These are phyloP conservation scores for Rhyacophila brunnea DNA, from an alignment of 1,140 invertebrate species.

Conservation along the genomic window DNA sequence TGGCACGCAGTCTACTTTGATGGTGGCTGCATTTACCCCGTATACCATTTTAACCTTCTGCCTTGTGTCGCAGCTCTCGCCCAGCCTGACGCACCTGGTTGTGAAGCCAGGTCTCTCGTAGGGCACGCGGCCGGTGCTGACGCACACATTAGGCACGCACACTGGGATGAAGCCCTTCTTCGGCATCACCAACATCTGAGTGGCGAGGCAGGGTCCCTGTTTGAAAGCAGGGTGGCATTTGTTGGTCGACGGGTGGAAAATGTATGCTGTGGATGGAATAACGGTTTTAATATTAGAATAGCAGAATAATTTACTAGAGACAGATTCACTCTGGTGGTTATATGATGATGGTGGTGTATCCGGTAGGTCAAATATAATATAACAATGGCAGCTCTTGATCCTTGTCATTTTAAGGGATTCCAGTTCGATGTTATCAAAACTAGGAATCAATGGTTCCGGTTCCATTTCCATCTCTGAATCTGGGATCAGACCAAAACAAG, in stretches of 20 bases:
- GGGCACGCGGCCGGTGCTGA: conserved; percentile 46
- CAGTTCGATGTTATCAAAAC: no score
- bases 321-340: no score
- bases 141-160: conserved; percentile 62
- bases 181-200: conserved; percentile 58
- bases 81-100: conserved; percentile 51
- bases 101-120: conserved; percentile 40
- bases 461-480: no score
- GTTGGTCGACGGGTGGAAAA: conserved; percentile 61
- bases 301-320: no score
- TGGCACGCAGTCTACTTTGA: conserved; percentile 49
- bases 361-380: no score
- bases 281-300: no score
- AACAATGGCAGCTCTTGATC: no score
- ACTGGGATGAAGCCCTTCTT: conserved; percentile 53
- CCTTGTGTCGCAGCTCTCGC: conserved; percentile 44
- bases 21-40: conserved; percentile 52
- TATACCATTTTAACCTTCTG: conserved; percentile 37
- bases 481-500: no score
- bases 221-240: conserved; percentile 61
- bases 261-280: conserved; percentile 55
- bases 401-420: no score
- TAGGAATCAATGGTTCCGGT: no score
- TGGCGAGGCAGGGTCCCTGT: conserved; percentile 59
- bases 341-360: no score